Evolutionary conservation across 2,113 vertebrate species (phyloP).

Genomic region (Macaca fascicularis): DNA sequence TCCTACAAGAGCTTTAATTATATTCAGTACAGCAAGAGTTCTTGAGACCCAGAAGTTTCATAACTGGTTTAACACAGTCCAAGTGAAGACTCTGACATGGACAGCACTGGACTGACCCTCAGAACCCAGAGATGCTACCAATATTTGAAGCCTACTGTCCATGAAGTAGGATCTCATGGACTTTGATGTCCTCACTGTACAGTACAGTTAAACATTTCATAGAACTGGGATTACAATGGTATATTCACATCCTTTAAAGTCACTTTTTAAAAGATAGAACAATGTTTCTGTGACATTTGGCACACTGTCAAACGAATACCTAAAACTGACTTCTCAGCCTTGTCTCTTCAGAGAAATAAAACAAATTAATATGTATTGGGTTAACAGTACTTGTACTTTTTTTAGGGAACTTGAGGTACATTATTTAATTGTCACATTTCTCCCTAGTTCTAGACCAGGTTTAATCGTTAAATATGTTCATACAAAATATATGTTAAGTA

Average conservation of each 20-base stretch:
- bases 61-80: background rate
- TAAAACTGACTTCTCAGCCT: background rate
- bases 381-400: background rate
- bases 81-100: background rate
- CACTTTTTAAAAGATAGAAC: background rate
- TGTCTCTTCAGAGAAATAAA: background rate
- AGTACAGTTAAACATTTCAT: background rate
- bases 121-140: background rate
- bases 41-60: background rate
- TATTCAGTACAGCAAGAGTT: background rate
- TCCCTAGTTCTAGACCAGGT: background rate
- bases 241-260: background rate
- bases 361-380: background rate
- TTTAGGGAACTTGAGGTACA: background rate
- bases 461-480: background rate
- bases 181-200: background rate
- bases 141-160: background rate
- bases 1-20: background rate
- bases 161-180: background rate
- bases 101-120: background rate
- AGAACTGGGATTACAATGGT: background rate
- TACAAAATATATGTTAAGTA: slow-evolving; percentile 11
- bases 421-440: background rate
- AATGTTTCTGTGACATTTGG: background rate
- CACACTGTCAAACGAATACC: background rate